Conservation (phyloP, 30 jellyfish, hydroid and myxozoan species). For the Aurelia coerulea region DNA sequence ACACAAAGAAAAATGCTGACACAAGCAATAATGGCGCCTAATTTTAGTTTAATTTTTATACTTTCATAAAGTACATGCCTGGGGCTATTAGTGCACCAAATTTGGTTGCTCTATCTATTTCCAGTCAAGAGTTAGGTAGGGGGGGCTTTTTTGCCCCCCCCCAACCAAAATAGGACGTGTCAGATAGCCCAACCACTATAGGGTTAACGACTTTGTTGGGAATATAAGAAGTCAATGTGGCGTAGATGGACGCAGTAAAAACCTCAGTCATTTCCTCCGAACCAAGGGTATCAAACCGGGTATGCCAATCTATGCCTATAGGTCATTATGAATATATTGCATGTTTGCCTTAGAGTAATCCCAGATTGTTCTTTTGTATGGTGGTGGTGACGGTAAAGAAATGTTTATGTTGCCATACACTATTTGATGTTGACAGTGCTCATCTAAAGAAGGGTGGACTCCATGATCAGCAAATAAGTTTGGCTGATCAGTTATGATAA, state of each 20-base stretch:
- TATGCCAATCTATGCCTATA: slow-evolving; percentile 29
- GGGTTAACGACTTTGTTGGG: slow-evolving; percentile 56
- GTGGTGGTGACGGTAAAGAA: slow-evolving; percentile 19
- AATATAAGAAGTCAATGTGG: slow-evolving; percentile 17
- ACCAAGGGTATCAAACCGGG: slow-evolving; percentile 35
- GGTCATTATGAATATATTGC: background rate
- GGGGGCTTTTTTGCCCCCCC: too few relatives aligned
- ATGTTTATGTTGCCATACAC: slow-evolving; percentile 19
- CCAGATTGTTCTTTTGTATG: slow-evolving; percentile 11
- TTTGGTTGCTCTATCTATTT: too few relatives aligned
- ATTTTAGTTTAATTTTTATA: too few relatives aligned
- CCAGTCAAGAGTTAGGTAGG: too few relatives aligned
- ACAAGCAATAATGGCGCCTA: too few relatives aligned
- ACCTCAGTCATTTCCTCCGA: slow-evolving; percentile 50
- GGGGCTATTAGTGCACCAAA: too few relatives aligned
- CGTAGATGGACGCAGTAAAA: slow-evolving; percentile 20
- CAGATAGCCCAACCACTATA: too few relatives aligned
- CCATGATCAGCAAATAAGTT: slow-evolving; percentile 1
- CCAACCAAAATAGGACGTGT: too few relatives aligned
- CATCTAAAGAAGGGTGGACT: slow-evolving; percentile 14
- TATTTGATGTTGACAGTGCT: slow-evolving; percentile 29
- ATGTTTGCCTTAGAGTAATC: slow-evolving; percentile 7
- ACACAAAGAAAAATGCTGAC: too few relatives aligned
- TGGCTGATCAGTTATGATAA: slow-evolving; percentile 19
- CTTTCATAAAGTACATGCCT: too few relatives aligned